Evolutionary conservation across 2,888 invertebrate species (phyloP).

Genomic region (Tenthredo scrophulariae): DNA sequence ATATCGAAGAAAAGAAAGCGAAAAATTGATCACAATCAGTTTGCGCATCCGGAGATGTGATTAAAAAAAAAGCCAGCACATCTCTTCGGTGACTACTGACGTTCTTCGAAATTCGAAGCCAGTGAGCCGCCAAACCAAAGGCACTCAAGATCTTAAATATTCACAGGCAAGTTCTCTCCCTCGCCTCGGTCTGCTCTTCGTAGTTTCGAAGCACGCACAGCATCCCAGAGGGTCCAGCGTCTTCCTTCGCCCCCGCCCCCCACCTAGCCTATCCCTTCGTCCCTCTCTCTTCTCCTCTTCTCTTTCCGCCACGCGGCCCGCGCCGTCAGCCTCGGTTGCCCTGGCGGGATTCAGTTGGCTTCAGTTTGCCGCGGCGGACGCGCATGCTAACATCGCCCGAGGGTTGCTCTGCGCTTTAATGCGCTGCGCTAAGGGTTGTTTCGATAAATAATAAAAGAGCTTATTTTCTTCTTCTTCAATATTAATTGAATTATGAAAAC

Average conservation of each 20-base stretch:
- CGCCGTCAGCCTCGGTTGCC: slow-evolving; percentile 58
- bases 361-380: slow-evolving; percentile 50
- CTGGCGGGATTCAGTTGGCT: slow-evolving; percentile 52
- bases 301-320: slow-evolving; percentile 58
- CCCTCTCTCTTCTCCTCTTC: slow-evolving; percentile 45
- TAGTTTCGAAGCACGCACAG: slow-evolving; percentile 50
- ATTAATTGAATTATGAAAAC: neutral
- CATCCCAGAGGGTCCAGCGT: slow-evolving; percentile 52
- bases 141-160: slow-evolving; percentile 67
- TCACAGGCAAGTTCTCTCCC: slow-evolving; percentile 56
- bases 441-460: neutral
- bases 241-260: slow-evolving; percentile 55
- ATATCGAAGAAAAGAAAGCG: neutral
- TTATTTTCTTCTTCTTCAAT: neutral
- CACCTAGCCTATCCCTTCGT: slow-evolving; percentile 43
- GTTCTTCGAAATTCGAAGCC: slow-evolving; percentile 46
- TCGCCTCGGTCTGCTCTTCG: slow-evolving; percentile 30
- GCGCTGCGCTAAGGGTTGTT: slow-evolving; percentile 45
- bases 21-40: neutral
- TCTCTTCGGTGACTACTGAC: neutral
- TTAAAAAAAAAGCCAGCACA: neutral
- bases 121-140: slow-evolving; percentile 53
- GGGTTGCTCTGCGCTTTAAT: slow-evolving; percentile 35
- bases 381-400: slow-evolving; percentile 49
- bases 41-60: neutral